Evolutionary conservation across 2,113 vertebrate genomes (phyloP).

Genomic region (Macroglossus sobrinus): DNA sequence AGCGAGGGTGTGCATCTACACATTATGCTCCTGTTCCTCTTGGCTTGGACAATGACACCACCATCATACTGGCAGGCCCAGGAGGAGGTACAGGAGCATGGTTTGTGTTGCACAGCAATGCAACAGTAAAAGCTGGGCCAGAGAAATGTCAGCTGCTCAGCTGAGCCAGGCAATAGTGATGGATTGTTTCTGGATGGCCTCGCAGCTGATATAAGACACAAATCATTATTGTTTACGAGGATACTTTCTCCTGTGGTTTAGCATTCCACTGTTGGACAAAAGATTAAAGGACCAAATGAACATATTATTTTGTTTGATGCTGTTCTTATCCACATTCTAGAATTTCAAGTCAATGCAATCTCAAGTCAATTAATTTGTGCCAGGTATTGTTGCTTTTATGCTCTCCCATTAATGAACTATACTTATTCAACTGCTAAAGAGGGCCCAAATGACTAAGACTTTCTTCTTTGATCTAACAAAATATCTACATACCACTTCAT

Average conservation of each 20-base stretch:
- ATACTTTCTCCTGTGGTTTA: conserved; percentile 16
- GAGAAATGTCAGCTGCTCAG: conserved; percentile 69
- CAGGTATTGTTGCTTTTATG: neutral
- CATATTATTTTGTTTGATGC: neutral
- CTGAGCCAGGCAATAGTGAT: neutral
- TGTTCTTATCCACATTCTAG: neutral
- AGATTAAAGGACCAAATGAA: conserved; percentile 23
- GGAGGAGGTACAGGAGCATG: conserved; percentile 64
- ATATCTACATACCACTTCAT: neutral
- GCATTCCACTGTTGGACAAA: neutral
- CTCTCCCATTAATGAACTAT: neutral
- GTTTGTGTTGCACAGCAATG: conserved; percentile 52
- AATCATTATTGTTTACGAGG: neutral
- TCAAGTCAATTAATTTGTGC: neutral
- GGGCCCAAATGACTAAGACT: neutral
- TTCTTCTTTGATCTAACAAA: neutral
- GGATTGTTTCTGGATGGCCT: conserved; percentile 22
- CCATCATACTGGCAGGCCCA: neutral
- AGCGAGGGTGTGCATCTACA: neutral
- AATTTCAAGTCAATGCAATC: neutral
- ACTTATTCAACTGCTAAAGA: neutral
- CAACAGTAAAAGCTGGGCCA: conserved; percentile 30
- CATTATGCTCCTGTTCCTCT: neutral
- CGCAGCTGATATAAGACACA: neutral
- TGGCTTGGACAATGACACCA: conserved; percentile 26